Base-by-base conservation (phyloP, 2,113 vertebrate genomes). In the Nerophis ophidion region DNA sequence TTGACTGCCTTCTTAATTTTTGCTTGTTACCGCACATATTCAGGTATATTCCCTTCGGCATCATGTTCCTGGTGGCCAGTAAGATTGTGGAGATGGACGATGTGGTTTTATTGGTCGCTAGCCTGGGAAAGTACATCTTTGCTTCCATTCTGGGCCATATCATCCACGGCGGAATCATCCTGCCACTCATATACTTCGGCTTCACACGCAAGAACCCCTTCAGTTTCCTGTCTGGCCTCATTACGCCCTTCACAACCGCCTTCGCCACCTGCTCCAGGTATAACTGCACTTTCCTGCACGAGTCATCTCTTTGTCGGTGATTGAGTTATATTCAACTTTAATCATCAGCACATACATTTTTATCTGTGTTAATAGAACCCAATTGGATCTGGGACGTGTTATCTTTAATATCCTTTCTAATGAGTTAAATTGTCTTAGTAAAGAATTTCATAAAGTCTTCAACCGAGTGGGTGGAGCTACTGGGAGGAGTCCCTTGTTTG, bases 61-160 rank as follows among this genome's bases (percentile, higher is more conserved):
- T 99, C 80, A 94, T 92, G 89, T 99, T 98, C 87, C 92, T 99
- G 63, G 93, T 99, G 60, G 96, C 94, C 73, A 98, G 97, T 88
- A 99, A 98, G 90, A 98, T 99, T 48, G 93, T 99, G 53, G 97
- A 98, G 83, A 99, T 99, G 95, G 95, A 95, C 71, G 91, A 99
- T 73, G 88, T 98, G 45, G 48, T 94, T 17, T 77, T 91, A 56
- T 78, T 99, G 70, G 95, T 98, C 83, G 93, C 95, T 57, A 97
- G 94, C 68, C 84, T 99, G 61, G 97, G 96, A 65, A 99, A 99
- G 81, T 99, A 99, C 55, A 98, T 99, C 68, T 92, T 98, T 0
- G 95, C 96, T 4, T 97, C 95, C 0, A 94, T 99, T 74, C 71
- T 99, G 83, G 97, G 97, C n/a, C 97, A 99, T 63, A 5, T 96